Base-by-base conservation (phyloP, 2,888 invertebrate genomes). In the Loripinus fragilis region DNA sequence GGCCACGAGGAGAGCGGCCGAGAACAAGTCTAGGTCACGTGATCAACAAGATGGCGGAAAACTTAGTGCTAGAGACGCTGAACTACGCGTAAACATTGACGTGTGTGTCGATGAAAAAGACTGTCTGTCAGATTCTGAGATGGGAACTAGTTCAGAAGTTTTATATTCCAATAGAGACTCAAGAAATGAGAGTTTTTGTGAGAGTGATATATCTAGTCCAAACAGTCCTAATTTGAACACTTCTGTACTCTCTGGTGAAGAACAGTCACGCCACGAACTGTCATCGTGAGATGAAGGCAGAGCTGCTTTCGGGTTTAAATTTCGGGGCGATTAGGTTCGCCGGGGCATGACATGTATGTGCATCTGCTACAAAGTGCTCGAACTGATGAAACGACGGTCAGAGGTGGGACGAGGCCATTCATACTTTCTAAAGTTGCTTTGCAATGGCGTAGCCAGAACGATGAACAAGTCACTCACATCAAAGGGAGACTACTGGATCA, bases 161-260 rank as follows among this genome's bases (percentile, higher is more conserved):
- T 81, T 80, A 7, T 81, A 50, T 60, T 83, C 83, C 10, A 78
- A 80, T 50, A 78, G 74, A 78, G 76, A 81, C 74, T 76, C 76
- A 52, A 76, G 73, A 70, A 78, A 83, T 70, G 83, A 83, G 35
- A 83, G 83, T 74, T 83, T 70, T 71, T 80, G 83, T 74, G 83
- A 83, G 68, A 83, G 83, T 75, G 83, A 83, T 55, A 65, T 83
- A 52, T 83, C 83, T 68, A 78, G 81, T 55, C 83, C 83, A 15
- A 65, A 76, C 73, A 38, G 38, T 12, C 38, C 7, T 38, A 38
- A 5, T 45, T 73, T 78, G 41, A 75, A 80, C 68, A 74, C 74
- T 52, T 71, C 74, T 64, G 71, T 70, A 65, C 64, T 72, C 42
- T 76, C 78, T 48, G 76, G 78, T n/a, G 83, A 77, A n/a, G 75